Conservation (phyloP, 2,888 invertebrate genomes). For the Caradrina kadenii region DNA sequence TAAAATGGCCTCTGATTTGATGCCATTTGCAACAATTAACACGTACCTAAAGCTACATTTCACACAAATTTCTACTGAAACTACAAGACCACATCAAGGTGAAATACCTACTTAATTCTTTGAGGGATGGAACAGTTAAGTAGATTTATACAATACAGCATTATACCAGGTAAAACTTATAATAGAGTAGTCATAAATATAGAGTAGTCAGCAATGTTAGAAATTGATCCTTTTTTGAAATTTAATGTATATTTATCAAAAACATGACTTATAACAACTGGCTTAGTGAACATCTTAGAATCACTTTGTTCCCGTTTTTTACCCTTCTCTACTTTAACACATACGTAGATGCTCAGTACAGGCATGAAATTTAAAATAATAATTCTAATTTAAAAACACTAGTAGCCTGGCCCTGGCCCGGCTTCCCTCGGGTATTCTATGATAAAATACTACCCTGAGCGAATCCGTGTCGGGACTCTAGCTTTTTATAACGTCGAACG, state of each 20-base stretch:
- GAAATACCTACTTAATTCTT: conserved; percentile 1
- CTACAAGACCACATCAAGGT: conserved; percentile 29
- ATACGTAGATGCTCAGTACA: conserved; percentile 48
- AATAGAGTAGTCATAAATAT: conserved; percentile 11
- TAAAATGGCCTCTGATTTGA: conserved; percentile 31
- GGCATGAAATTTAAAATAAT: conserved; percentile 63
- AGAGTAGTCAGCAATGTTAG: conserved; percentile 12
- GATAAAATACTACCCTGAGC: no score
- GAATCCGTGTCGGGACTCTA: no score
- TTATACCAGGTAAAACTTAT: conserved; percentile 10
- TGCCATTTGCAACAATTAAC: conserved; percentile 43
- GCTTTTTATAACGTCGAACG: no score
- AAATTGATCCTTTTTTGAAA: conserved; percentile 12
- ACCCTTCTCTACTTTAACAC: conserved; percentile 58
- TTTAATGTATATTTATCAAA: conserved; percentile 52
- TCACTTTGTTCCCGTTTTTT: conserved; percentile 54
- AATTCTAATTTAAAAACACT: conserved; percentile 77
- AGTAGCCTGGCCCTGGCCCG: no score
- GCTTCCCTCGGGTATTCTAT: no score
- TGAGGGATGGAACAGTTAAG: conserved; percentile 26
- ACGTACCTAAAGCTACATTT: conserved; percentile 34
- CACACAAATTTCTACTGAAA: conserved; percentile 31
- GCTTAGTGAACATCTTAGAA: conserved; percentile 36
- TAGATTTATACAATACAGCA: conserved; percentile 27
- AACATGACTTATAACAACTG: conserved; percentile 45